A percentile compares a stretch with the other conserved stretches of the same genome.
These are phyloP conservation scores for Drosophila ercepeae DNA, from an alignment of 1,140 invertebrate genomes.

Conservation along the genomic window DNA sequence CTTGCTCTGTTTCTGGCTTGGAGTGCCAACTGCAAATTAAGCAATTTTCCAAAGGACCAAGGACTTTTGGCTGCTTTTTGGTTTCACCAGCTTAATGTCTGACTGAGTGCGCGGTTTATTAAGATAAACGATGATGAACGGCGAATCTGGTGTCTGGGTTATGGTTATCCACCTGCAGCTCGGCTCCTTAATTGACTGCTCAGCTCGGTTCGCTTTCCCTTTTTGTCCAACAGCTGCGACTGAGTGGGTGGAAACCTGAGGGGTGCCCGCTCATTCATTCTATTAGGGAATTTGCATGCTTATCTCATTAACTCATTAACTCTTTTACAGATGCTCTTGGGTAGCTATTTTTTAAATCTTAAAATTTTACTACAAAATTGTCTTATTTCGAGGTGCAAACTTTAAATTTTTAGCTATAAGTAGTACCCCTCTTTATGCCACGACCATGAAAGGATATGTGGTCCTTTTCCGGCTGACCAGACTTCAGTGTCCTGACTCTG, in stretches of 20 bases:
- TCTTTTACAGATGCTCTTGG: constrained; percentile 16
- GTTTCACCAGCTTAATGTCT: constrained; percentile 69
- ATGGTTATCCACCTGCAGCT: constrained; percentile 46
- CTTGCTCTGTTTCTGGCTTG: constrained; percentile 25
- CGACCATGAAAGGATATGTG: constrained; percentile 17
- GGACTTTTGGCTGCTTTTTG: constrained; percentile 74
- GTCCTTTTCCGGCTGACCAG: constrained; percentile 4
- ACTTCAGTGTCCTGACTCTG: constrained; percentile 18
- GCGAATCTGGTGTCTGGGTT: constrained; percentile 32
- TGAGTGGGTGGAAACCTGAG: not conserved
- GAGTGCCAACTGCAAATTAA: constrained; percentile 75
- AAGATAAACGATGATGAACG: constrained; percentile 81
- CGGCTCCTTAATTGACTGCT: constrained; percentile 54
- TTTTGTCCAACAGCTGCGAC: constrained; percentile 19
- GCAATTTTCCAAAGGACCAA: constrained; percentile 74
- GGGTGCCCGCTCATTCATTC: constrained; percentile 55
- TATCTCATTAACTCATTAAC: constrained; percentile 67
- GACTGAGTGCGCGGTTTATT: constrained; percentile 79
- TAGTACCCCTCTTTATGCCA: no score
- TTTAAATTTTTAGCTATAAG: no score
- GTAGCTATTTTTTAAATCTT: not conserved
- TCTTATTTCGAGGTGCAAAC: no score
- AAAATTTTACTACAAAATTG: no score
- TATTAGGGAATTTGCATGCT: constrained; percentile 77
- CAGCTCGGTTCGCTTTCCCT: constrained; percentile 24